Evolutionary conservation across 1,140 invertebrate genomes (phyloP), one percentile per base, ranked within the genome.

Genomic region (Adelges cooleyi): DNA sequence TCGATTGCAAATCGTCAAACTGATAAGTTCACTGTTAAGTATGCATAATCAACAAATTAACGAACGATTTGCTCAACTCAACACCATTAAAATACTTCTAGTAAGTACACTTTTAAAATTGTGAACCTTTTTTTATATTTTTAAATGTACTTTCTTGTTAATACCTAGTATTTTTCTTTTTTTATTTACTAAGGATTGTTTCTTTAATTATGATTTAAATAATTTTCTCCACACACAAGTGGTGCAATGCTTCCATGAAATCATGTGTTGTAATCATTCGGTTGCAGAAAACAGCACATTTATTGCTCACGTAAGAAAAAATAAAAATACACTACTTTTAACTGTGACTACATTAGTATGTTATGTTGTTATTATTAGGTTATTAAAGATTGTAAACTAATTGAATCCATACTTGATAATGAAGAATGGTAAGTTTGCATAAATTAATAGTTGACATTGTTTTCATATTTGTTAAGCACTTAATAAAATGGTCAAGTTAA

Each of bases 11-110:
- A 62, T 62, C 5, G 56, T 62, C 1, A 48, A 46, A 36, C 33
- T 62, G 17, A 62, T 62, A 62, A 46, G 56, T 62, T 62, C 56
- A 20, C 46, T 62, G 46, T n/a, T 62, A 48, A 62, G 56, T 9
- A 62, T 62, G 56, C 56, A 62, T 48, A 44, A 62, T 48, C 56
- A 62, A 62, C 56, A 62, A 62, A 62, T 62, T 46, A 62, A 62
- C 46, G 56, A 62, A 62, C 42, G 56, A 46, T 62, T 62, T 48
- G 56, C 56, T 62, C 56, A 62, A 62, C 40, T 62, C 29, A 48
- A 62, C 44, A 62, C 56, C n/a, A 62, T 62, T 29, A 62, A 62
- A 62, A 18, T 62, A 46, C 25, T 62, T 13, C 56, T 62, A 20
- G 56, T 62, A 46, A 62, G 56, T 62, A 48, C 29, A 33, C 11